phyloP scores from a whole-genome alignment of 2,888 invertebrate genomes.

The Lycocerus yunnanus region DNA sequence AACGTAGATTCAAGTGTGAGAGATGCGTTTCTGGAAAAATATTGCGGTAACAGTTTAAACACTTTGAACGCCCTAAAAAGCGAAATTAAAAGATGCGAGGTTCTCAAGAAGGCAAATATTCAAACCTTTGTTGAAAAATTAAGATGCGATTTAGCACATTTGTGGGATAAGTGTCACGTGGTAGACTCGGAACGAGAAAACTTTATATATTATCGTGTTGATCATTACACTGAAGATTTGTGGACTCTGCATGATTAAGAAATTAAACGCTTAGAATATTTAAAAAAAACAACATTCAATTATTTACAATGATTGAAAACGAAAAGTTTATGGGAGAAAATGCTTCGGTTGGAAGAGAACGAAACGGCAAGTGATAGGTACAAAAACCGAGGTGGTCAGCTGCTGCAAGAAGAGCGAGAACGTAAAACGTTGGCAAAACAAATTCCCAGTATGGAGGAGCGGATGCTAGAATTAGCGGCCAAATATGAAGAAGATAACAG shows the following conservation, averaged over 20 bases:
- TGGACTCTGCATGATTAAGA: slow-evolving; percentile 80
- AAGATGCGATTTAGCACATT: slow-evolving; percentile 69
- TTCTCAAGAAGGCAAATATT: slow-evolving; percentile 76
- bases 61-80: slow-evolving; percentile 64
- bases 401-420: slow-evolving; percentile 85
- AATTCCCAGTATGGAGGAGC: slow-evolving; percentile 75
- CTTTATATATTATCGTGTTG: slow-evolving; percentile 68
- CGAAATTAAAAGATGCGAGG: slow-evolving; percentile 77
- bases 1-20: slow-evolving; percentile 68
- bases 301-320: slow-evolving; percentile 68
- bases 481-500: slow-evolving; percentile 62
- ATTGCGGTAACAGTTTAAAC: slow-evolving; percentile 63
- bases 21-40: slow-evolving; percentile 65
- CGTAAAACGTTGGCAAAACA: slow-evolving; percentile 74
- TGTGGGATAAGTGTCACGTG: slow-evolving; percentile 81
- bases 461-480: slow-evolving; percentile 62
- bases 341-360: slow-evolving; percentile 74
- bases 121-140: slow-evolving; percentile 68
- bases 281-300: slow-evolving; percentile 69
- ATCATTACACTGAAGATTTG: slow-evolving; percentile 79
- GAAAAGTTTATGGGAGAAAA: slow-evolving; percentile 74
- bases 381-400: slow-evolving; percentile 85
- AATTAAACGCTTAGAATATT: slow-evolving; percentile 68
- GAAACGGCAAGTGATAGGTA: slow-evolving; percentile 81
- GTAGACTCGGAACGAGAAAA: slow-evolving; percentile 63